These are phyloP conservation scores for Phyllostomus discolor DNA, from an alignment of 2,113 vertebrate species.

Conservation along the genomic window DNA sequence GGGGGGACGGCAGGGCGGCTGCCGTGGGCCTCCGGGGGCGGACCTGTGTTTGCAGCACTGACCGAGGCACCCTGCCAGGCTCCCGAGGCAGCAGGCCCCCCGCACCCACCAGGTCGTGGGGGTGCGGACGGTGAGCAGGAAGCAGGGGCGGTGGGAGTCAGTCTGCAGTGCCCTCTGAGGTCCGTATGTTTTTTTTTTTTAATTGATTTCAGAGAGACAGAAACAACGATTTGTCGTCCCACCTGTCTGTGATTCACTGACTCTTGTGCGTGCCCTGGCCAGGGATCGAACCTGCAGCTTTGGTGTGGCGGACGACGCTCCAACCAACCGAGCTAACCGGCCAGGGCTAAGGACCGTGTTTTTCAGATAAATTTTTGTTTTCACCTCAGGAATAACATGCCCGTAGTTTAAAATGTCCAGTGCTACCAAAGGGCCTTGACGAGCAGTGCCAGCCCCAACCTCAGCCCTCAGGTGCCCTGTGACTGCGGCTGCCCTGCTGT, in stretches of 20 bases:
- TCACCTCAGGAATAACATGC: not conserved
- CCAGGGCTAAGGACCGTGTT: not conserved
- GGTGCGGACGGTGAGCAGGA: not conserved
- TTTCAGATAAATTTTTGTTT: not conserved
- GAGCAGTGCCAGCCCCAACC: accelerated
- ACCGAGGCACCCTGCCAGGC: accelerated
- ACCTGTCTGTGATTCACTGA: no score
- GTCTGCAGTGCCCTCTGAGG: not conserved
- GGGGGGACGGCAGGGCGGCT: accelerated
- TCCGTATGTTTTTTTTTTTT: not conserved
- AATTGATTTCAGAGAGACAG: not conserved
- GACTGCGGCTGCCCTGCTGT: not conserved
- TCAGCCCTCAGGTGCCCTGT: not conserved
- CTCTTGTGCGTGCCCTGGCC: no score
- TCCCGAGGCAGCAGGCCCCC: not conserved
- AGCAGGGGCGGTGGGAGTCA: accelerated
- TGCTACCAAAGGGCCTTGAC: not conserved
- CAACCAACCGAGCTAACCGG: not conserved
- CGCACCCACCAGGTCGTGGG: not conserved
- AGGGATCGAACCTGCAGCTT: not conserved
- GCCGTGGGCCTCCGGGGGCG: not conserved
- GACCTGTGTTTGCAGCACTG: not conserved
- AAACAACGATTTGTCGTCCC: not conserved
- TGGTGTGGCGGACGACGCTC: no score
- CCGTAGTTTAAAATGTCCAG: not conserved